Evolutionary conservation across 1,140 invertebrate genomes (phyloP).

Genomic region (Drosophila busckii): DNA sequence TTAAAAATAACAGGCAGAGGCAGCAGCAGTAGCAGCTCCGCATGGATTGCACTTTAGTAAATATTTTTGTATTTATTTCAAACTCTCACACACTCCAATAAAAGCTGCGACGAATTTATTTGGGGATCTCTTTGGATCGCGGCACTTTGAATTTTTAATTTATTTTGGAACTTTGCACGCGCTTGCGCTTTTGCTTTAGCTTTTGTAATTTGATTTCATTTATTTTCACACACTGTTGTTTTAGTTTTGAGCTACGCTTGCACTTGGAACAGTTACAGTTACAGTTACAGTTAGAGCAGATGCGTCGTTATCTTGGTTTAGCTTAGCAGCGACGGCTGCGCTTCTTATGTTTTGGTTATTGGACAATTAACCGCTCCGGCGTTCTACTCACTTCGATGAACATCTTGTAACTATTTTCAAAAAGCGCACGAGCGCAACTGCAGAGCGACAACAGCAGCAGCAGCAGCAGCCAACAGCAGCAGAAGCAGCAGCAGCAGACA

Average conservation of each 20-base stretch:
- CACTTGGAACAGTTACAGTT: conserved; percentile 5
- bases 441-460: conserved; percentile 58
- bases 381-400: conserved; percentile 78
- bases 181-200: conserved; percentile 19
- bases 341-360: conserved; percentile 21
- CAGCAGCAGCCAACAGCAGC: conserved; percentile 38
- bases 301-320: conserved; percentile 44
- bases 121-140: too few species aligned
- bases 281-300: conserved; percentile 34
- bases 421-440: conserved; percentile 77
- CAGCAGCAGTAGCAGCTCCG: conserved; percentile 53
- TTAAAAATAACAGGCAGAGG: conserved; percentile 75
- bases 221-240: conserved; percentile 27
- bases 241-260: conserved; percentile 25
- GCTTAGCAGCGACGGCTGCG: conserved; percentile 39
- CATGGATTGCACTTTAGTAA: conserved; percentile 43
- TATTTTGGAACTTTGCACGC: conserved; percentile 9
- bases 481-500: conserved; percentile 38
- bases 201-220: conserved; percentile 16
- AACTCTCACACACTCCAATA: too few species aligned
- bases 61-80: conserved; percentile 1
- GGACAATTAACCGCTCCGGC: conserved; percentile 69
- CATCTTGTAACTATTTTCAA: conserved; percentile 78
- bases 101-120: too few species aligned
- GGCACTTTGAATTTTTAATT: conserved; percentile 8